Evolutionary conservation across 1,140 invertebrate species (phyloP).

Genomic region (Eciton burchellii): DNA sequence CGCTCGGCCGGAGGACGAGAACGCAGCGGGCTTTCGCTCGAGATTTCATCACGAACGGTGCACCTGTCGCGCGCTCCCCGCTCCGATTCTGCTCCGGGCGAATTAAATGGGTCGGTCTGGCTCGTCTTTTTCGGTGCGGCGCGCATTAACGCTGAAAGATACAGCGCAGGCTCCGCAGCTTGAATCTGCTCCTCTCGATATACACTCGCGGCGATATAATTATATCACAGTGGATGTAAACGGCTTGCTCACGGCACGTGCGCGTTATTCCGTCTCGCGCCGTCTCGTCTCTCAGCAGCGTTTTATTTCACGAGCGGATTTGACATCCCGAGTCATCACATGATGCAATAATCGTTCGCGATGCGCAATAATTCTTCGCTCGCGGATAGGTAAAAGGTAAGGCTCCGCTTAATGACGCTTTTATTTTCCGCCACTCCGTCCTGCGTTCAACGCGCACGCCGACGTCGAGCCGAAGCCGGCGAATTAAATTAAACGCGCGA

Average conservation of each 20-base stretch:
- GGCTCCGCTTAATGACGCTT: not conserved
- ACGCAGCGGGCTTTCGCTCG: slow-evolving; percentile 12
- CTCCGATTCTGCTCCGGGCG: slow-evolving; percentile 27
- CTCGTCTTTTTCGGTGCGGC: slow-evolving; percentile 33
- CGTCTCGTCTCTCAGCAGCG: no score
- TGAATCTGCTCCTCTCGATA: not conserved
- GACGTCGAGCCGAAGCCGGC: slow-evolving; percentile 16
- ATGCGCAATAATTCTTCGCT: no score
- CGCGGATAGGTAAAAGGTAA: no score
- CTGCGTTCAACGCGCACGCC: slow-evolving; percentile 7
- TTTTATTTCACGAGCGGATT: no score
- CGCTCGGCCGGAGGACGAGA: not conserved
- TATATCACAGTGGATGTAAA: not conserved
- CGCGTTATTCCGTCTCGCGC: not conserved
- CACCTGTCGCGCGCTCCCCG: slow-evolving; percentile 63
- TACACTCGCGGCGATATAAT: not conserved
- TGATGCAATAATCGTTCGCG: no score
- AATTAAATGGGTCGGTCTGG: slow-evolving; percentile 55
- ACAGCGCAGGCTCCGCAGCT: not conserved
- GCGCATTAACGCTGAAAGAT: slow-evolving; percentile 17
- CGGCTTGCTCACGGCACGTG: not conserved
- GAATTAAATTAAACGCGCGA: slow-evolving; percentile 59
- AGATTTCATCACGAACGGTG: slow-evolving; percentile 69
- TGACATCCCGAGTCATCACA: no score
- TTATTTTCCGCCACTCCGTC: slow-evolving; percentile 4